Evolutionary conservation across 1,140 invertebrate genomes (phyloP), one percentile per base, ranked within the genome.

Genomic region (Belonocnema kinseyi): DNA sequence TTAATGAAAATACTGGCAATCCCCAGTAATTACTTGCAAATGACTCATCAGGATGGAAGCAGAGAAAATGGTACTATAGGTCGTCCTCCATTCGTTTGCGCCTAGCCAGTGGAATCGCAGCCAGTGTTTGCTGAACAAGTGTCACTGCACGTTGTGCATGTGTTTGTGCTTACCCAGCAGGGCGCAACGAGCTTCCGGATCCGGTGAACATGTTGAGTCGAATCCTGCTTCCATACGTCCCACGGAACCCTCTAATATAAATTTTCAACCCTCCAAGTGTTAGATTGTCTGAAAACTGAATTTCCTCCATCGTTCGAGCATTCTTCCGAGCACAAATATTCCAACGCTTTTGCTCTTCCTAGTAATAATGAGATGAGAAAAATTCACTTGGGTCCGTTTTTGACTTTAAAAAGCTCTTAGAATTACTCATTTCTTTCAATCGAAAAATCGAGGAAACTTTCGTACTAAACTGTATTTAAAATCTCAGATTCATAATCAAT

Each of bases 81-180:
- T 14, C 58, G 19, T 61, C 40, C 56, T 26, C 33, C 58, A 66
- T 66, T 66, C 61, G 61, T 66, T 66, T 66, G 61, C 61, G 61
- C 61, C 33, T 26, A 66, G 33, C 61, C 13, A 66, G 26, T 40
- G 26, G 13, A 66, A 66, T 66, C 61, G 40, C 61, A 40, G 61
- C 33, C 61, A 66, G 40, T 66, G 61, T 66, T 66, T 66, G 61
- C 33, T 66, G 61, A 66, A 66, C 61, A 66, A 66, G 61, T 66
- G 61, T 66, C 61, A 66, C 61, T 16, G 26, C 61, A 14, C 61
- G 61, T 66, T 66, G 26, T 66, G 61, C 61, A 66, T 66, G 61
- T 66, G 61, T 66, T 66, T 66, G 61, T 66, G 61, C 61, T 66
- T 66, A 66, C 26, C 61, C 61, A 66, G 61, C 61, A 66, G 61